phyloP scores from a whole-genome alignment of 2,888 invertebrate genomes.

The Cyrtodaria siliqua region DNA sequence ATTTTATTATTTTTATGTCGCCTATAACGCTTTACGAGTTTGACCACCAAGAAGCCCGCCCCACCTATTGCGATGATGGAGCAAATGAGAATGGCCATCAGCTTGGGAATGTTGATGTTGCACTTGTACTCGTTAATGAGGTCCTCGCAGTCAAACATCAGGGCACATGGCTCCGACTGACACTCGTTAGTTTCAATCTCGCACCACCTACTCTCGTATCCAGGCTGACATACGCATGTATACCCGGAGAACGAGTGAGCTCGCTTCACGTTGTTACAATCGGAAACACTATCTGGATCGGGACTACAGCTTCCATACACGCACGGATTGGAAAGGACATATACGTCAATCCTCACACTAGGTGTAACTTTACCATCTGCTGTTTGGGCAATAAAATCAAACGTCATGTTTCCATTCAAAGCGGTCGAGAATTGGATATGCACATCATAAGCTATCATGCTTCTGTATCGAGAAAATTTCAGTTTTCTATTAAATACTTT shows the following conservation, averaged over 20 bases:
- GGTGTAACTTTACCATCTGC: conserved; percentile 33
- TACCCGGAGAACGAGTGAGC: conserved; percentile 55
- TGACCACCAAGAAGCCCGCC: not conserved
- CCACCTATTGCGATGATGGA: conserved; percentile 20
- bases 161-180: conserved; percentile 48
- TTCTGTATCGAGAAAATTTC: conserved; percentile 22
- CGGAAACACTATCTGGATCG: not conserved
- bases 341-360: conserved; percentile 39
- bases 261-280: conserved; percentile 51
- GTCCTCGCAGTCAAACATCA: conserved; percentile 65
- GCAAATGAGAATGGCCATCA: conserved; percentile 55
- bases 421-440: conserved; percentile 21
- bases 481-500: conserved; percentile 12
- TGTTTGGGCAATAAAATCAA: conserved; percentile 46
- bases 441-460: conserved; percentile 37
- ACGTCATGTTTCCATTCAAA: conserved; percentile 43
- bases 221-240: conserved; percentile 58
- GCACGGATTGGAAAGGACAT: conserved; percentile 51
- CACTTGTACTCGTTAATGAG: conserved; percentile 55
- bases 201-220: conserved; percentile 65
- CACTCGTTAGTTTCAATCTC: conserved; percentile 66
- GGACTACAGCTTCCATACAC: conserved; percentile 61
- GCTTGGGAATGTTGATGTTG: conserved; percentile 61
- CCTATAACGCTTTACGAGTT: not conserved
- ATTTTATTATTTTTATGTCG: too few relatives aligned